Percentiles rank a stretch among this genome's conserved stretches.
Conservation (phyloP, 2,888 invertebrate genomes). For the Andrena fulva region DNA sequence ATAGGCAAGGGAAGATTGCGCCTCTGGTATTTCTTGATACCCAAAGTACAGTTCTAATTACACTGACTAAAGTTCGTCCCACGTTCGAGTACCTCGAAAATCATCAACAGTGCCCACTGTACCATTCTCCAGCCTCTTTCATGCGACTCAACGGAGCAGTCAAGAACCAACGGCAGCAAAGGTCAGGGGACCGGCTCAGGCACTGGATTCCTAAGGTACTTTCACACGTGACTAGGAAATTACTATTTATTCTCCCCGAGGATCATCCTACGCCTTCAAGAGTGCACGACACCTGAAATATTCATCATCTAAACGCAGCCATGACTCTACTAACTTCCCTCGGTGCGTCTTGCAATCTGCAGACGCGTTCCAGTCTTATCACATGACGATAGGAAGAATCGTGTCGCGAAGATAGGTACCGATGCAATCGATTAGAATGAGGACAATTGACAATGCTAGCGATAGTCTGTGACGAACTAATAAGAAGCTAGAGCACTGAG, state of each 20-base stretch:
- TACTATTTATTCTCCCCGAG: conserved; percentile 73
- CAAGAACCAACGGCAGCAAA: conserved; percentile 71
- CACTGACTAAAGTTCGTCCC: not conserved
- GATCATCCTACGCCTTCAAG: conserved; percentile 50
- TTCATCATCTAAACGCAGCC: conserved; percentile 3
- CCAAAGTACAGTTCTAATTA: not conserved
- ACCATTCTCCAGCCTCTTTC: conserved; percentile 39
- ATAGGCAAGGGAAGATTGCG: not conserved
- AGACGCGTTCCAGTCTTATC: conserved; percentile 7
- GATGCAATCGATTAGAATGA: not conserved
- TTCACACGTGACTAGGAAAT: conserved; percentile 84
- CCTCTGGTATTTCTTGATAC: not conserved
- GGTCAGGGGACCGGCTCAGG: conserved; percentile 79
- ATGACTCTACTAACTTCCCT: not conserved
- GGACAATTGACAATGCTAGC: not conserved
- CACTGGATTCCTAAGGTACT: conserved; percentile 81
- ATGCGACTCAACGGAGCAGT: conserved; percentile 47
- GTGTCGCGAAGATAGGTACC: conserved; percentile 4
- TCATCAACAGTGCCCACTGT: conserved; percentile 40
- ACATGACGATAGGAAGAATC: not conserved
- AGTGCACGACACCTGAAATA: conserved; percentile 6
- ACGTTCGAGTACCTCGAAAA: conserved; percentile 12
- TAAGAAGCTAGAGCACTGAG: not conserved
- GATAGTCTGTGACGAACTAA: not conserved
- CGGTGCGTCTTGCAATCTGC: too few species aligned